A percentile compares a stretch with the other conserved stretches of the same genome.
phyloP scores from a whole-genome alignment of 2,797 vertebrate genomes.

The Serranus cabrilla region DNA sequence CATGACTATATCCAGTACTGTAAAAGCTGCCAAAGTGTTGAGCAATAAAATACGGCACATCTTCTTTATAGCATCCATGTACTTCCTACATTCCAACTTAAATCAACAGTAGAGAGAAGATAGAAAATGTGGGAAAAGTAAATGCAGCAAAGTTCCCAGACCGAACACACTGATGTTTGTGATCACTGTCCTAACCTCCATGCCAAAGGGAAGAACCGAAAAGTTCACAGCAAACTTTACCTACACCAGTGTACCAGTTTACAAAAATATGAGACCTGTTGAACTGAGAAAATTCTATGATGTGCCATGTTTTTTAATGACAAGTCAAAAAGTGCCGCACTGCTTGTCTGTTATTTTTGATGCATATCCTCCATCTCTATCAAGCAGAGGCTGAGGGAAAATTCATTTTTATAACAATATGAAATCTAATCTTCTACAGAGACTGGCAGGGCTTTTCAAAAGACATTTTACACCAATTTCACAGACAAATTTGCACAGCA shows the following conservation, averaged over 20 bases:
- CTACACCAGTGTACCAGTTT: background rate
- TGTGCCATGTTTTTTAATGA: background rate
- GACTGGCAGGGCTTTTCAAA: conserved; percentile 33
- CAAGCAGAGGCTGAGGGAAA: conserved; percentile 16
- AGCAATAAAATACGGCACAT: too few relatives aligned
- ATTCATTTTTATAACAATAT: conserved; percentile 48
- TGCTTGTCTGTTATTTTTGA: conserved; percentile 6
- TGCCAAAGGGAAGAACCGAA: background rate
- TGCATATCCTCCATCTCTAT: conserved; percentile 25
- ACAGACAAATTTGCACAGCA: conserved; percentile 30
- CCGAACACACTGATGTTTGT: background rate
- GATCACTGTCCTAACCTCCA: background rate
- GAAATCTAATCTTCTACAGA: conserved; percentile 49
- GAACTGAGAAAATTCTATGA: background rate
- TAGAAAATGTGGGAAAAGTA: background rate
- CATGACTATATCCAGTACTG: too few relatives aligned
- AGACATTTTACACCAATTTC: conserved; percentile 44
- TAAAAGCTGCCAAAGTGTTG: too few relatives aligned
- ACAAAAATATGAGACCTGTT: background rate
- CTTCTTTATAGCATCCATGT: too few relatives aligned
- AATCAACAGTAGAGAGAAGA: background rate
- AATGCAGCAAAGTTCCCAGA: background rate
- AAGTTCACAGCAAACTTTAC: background rate
- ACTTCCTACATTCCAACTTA: too few relatives aligned
- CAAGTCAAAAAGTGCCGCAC: background rate